Percentiles rank a stretch among this genome's conserved stretches.
phyloP scores from a whole-genome alignment of 2,113 vertebrate genomes.

The Mellivora capensis region DNA sequence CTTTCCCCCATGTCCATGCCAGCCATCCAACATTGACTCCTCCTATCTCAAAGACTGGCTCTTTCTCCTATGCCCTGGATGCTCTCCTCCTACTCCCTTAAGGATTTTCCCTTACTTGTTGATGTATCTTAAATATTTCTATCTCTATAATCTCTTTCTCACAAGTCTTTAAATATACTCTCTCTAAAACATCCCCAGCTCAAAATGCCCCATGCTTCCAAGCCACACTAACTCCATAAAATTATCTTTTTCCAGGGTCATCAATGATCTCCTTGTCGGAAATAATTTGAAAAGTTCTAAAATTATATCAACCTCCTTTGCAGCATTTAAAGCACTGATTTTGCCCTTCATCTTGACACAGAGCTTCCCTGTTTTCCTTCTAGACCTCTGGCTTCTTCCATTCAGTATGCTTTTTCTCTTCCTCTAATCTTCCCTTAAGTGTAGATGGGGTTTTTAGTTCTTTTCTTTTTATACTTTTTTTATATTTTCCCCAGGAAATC shows the following conservation, averaged over 20 bases:
- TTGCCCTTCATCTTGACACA: neutral
- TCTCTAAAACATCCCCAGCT: neutral
- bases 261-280: neutral
- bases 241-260: neutral
- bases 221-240: neutral
- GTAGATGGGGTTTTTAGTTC: neutral
- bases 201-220: neutral
- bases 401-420: neutral
- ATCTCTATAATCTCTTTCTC: neutral
- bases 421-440: neutral
- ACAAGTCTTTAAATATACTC: neutral
- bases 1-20: neutral
- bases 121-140: neutral
- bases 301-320: neutral
- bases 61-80: neutral
- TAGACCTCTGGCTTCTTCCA: neutral
- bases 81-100: neutral
- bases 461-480: neutral
- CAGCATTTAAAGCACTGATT: neutral
- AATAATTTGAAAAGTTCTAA: neutral
- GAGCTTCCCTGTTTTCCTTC: neutral
- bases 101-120: neutral
- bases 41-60: neutral
- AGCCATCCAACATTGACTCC: neutral
- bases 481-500: neutral